Evolutionary conservation across 2,888 invertebrate species (phyloP), one percentile per base, ranked within the genome.

Genomic region (Panorpa germanica): DNA sequence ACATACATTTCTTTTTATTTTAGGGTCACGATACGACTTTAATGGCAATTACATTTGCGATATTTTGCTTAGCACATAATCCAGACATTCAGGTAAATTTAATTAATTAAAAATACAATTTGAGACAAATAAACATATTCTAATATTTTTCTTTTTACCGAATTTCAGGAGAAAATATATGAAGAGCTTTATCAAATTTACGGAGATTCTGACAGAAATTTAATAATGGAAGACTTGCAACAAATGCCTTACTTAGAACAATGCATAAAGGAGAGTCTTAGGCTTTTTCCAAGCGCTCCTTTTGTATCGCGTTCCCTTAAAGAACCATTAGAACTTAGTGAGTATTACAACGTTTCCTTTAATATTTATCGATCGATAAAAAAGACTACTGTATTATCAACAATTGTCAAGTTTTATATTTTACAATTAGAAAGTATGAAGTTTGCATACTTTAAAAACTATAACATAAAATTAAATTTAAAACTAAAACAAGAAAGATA

Each of bases 21-120:
- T 41, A 65, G 65, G 66, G 72, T 1, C 70, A 70, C 40, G 72
- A 72, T 34, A 72, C 71, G 0, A 67, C 67, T 1, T 59, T 68
- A 2, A 51, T 54, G 28, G 61, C 57, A 5, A 41, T 68, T 7
- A 53, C 53, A 16, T 63, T 60, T 39, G 47, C 56, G 6, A 42
- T 69, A 8, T 44, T 66, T 41, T 43, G 61, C 28, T 40, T 70
- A 11, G 65, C 68, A 1, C 52, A 59, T 15, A 44, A 63, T 36
- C 49, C 49, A 25, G 45, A 56, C 16, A 45, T 55, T 3, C 67
- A 61, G 50, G 59, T 58, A 41, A 29, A 31, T 28, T 25, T 22
- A 20, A 11, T 11, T 27, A n/a, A n/a, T n/a, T n/a, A n/a, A n/a
- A n/a, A n/a, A n/a, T n/a, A n/a, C n/a, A n/a, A n/a, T n/a, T n/a